Conservation (phyloP, 2,888 invertebrate genomes). For the Magallana nippona region DNA sequence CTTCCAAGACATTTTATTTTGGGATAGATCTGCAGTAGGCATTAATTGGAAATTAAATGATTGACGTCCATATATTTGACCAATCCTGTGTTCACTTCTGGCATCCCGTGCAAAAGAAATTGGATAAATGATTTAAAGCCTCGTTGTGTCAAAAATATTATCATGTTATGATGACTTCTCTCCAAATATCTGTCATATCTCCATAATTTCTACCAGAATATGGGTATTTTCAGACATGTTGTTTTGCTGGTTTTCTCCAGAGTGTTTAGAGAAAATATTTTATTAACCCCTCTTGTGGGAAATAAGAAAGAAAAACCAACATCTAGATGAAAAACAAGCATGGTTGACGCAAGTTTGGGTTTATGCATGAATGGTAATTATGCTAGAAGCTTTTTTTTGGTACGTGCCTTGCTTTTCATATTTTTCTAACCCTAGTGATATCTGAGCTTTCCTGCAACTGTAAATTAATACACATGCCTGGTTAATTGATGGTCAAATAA, state of each 20-base stretch:
- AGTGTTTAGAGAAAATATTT: background rate
- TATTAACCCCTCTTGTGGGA: background rate
- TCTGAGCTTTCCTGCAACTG: too few relatives aligned
- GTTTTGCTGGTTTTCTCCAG: background rate
- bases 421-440: too few relatives aligned
- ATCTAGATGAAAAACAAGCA: background rate
- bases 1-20: too few relatives aligned
- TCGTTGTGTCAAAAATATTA: constrained; percentile 23
- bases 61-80: too few relatives aligned
- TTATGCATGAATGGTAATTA: too few relatives aligned
- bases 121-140: constrained; percentile 33
- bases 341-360: background rate
- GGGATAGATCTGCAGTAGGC: too few relatives aligned
- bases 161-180: constrained; percentile 30
- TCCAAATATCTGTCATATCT: constrained; percentile 7
- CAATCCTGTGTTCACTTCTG: background rate
- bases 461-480: background rate
- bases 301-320: background rate
- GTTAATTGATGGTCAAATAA: background rate
- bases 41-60: too few relatives aligned
- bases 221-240: constrained; percentile 8
- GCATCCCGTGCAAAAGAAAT: background rate
- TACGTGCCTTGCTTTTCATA: too few relatives aligned
- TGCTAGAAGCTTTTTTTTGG: too few relatives aligned
- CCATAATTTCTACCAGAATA: background rate